A percentile compares a stretch with the other conserved stretches of the same genome.
phyloP scores from a whole-genome alignment of 2,113 vertebrate species.

The Chlamydotis undulata region DNA sequence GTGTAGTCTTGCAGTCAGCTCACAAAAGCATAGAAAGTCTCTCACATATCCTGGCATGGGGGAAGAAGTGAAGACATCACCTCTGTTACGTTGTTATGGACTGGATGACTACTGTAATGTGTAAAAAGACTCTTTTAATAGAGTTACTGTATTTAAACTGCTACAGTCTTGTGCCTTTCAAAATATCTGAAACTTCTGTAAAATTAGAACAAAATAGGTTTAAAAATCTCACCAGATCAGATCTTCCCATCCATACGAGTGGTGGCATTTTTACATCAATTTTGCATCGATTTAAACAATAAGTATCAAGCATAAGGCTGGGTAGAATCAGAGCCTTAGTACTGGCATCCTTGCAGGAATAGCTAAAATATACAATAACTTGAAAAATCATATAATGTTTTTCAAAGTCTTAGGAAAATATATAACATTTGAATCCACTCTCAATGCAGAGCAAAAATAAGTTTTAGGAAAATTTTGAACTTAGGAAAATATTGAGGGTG shows the following conservation, averaged over 20 bases:
- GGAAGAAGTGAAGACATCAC: neutral
- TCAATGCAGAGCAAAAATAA: neutral
- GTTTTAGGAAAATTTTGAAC: neutral
- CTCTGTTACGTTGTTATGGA: neutral
- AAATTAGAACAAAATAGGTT: neutral
- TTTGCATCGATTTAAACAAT: neutral
- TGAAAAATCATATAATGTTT: neutral
- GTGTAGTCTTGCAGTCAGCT: neutral
- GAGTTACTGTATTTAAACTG: neutral
- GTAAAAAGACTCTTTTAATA: neutral
- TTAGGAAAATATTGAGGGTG: neutral
- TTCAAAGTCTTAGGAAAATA: neutral
- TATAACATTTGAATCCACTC: neutral
- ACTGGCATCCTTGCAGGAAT: neutral
- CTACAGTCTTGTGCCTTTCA: neutral
- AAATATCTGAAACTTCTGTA: neutral
- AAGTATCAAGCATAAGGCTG: neutral
- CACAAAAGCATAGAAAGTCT: neutral
- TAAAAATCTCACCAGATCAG: neutral
- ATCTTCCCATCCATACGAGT: neutral
- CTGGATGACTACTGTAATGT: neutral
- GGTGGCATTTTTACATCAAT: neutral
- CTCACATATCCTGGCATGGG: neutral
- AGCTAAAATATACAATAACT: neutral
- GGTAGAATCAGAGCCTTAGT: neutral